Evolutionary conservation across 2,113 vertebrate genomes (phyloP).

Genomic region (Xyliphius kryptos): DNA sequence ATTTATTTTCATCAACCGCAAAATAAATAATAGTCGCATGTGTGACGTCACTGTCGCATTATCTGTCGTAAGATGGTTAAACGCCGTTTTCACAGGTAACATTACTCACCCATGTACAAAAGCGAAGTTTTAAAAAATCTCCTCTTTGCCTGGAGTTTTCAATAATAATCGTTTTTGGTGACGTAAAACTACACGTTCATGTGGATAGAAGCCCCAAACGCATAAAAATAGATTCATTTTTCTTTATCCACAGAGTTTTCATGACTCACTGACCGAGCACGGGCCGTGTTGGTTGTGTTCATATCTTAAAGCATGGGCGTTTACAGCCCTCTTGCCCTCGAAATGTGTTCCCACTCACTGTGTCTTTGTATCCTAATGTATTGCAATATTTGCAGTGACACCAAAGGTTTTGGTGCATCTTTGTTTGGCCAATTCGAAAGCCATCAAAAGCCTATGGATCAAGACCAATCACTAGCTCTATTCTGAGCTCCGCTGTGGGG

Average conservation of each 20-base stretch:
- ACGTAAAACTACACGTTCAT: no score
- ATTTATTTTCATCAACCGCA: no score
- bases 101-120: no score
- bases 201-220: no score
- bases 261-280: neutral
- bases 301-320: conserved; percentile 11
- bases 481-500: conserved; percentile 36
- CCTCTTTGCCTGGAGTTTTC: no score
- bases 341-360: conserved; percentile 7
- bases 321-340: conserved; percentile 15
- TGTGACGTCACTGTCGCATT: no score
- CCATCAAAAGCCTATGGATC: conserved; percentile 55
- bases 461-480: conserved; percentile 47
- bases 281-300: conserved; percentile 8
- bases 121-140: no score
- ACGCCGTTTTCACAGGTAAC: no score
- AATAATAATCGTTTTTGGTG: no score
- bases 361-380: conserved; percentile 21
- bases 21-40: no score
- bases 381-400: conserved; percentile 20
- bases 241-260: conserved; percentile 15
- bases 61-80: no score
- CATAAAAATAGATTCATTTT: no score
- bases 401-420: conserved; percentile 4
- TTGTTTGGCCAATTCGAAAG: conserved; percentile 39